phyloP scores from a whole-genome alignment of 2,888 invertebrate species.

The Heliconius charithonia region DNA sequence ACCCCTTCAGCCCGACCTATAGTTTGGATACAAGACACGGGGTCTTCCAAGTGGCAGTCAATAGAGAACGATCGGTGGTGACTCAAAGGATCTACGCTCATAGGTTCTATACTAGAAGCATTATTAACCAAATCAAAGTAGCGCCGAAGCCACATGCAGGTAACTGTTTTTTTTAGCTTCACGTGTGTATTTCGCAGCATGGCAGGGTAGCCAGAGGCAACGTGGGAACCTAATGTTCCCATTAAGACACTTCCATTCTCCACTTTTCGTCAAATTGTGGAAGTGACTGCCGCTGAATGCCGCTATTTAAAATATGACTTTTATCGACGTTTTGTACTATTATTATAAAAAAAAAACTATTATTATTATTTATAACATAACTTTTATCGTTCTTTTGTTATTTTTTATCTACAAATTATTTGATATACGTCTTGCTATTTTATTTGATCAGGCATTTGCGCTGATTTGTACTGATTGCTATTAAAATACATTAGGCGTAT shows the following conservation, averaged over 20 bases:
- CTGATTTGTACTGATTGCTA: not conserved
- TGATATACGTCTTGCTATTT: constrained; percentile 31
- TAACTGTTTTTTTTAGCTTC: constrained; percentile 44
- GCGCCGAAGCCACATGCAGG: constrained; percentile 72
- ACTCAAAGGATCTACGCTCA: constrained; percentile 80
- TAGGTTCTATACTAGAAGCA: constrained; percentile 76
- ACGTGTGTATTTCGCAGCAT: too few species aligned
- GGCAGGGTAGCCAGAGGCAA: too few species aligned
- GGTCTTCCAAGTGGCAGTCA: constrained; percentile 75
- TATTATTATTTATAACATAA: too few species aligned
- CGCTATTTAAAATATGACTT: too few species aligned
- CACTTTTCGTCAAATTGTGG: too few species aligned
- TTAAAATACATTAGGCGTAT: not conserved
- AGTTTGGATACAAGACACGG: constrained; percentile 76
- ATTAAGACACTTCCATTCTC: too few species aligned
- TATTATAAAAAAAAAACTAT: too few species aligned
- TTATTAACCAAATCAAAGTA: constrained; percentile 78
- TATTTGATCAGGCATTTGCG: constrained; percentile 28
- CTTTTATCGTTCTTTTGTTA: not conserved
- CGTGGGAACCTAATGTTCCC: too few species aligned
- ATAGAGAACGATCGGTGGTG: constrained; percentile 75
- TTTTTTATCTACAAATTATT: not conserved
- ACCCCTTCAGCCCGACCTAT: constrained; percentile 70
- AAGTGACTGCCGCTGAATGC: too few species aligned
- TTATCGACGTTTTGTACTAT: too few species aligned